Conservation (phyloP, 2,797 vertebrate species). For the Acomys russatus region DNA sequence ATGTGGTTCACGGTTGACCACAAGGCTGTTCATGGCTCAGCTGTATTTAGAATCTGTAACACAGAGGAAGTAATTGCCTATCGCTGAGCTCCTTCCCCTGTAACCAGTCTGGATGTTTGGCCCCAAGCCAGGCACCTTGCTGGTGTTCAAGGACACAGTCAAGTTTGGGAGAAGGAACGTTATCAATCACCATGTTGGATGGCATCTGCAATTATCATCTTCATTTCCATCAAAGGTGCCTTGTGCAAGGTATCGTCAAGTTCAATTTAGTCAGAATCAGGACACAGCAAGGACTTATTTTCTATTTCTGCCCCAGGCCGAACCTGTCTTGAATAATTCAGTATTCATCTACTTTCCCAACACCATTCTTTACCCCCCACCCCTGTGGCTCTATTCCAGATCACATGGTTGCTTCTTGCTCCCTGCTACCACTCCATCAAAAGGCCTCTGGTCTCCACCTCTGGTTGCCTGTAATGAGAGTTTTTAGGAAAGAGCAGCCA, state of each 20-base stretch:
- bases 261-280: conserved; percentile 78
- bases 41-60: background rate
- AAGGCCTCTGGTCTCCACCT: background rate
- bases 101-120: conserved; percentile 37
- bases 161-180: background rate
- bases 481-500: conserved; percentile 3
- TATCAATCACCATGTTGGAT: conserved; percentile 68
- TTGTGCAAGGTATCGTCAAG: conserved; percentile 60
- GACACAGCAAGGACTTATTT: conserved; percentile 74
- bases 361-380: background rate
- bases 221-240: conserved; percentile 76
- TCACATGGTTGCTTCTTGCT: conserved; percentile 44
- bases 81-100: background rate
- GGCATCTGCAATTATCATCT: conserved; percentile 51
- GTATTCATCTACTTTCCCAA: conserved; percentile 72
- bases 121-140: conserved; percentile 63
- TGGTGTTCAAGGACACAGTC: conserved; percentile 51
- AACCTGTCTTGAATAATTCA: conserved; percentile 81
- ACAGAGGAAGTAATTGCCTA: background rate
- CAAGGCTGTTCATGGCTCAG: background rate
- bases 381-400: conserved; percentile 39
- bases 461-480: background rate
- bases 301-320: conserved; percentile 75
- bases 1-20: background rate
- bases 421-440: background rate